Conservation (phyloP, 1,140 invertebrate genomes). For the Apis cerana region DNA sequence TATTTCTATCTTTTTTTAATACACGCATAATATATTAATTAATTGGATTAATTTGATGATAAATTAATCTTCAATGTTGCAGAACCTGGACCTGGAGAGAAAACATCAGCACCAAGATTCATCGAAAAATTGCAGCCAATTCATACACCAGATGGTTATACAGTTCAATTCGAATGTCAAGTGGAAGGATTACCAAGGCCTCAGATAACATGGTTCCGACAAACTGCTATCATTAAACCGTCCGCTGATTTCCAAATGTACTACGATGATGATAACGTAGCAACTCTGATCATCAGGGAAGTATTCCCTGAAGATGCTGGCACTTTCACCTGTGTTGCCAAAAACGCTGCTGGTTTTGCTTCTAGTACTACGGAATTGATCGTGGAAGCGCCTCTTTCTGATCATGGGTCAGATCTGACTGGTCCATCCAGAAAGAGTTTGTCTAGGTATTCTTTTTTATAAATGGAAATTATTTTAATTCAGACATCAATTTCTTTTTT, state of each 20-base stretch:
- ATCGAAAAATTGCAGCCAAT: slow-evolving; percentile 92
- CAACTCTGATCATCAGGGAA: slow-evolving; percentile 95
- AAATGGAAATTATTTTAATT: not conserved
- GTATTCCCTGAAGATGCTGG: slow-evolving; percentile 98
- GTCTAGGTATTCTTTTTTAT: slow-evolving; percentile 81
- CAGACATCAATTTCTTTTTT: not conserved
- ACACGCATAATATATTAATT: no score
- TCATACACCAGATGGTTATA: slow-evolving; percentile 91
- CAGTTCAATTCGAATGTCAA: slow-evolving; percentile 94
- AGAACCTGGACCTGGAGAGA: slow-evolving; percentile 91
- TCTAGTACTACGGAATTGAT: slow-evolving; percentile 94
- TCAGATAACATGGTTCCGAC: slow-evolving; percentile 96
- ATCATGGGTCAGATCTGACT: slow-evolving; percentile 93
- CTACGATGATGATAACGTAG: slow-evolving; percentile 95
- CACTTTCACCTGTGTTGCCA: slow-evolving; percentile 97
- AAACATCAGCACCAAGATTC: slow-evolving; percentile 90
- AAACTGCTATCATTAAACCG: slow-evolving; percentile 95
- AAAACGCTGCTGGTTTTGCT: slow-evolving; percentile 96
- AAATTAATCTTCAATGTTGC: slow-evolving; percentile 60
- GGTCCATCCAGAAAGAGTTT: slow-evolving; percentile 90
- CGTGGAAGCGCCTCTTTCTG: slow-evolving; percentile 92
- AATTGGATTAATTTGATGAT: no score
- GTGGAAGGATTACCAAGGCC: slow-evolving; percentile 94
- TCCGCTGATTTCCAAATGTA: slow-evolving; percentile 96
- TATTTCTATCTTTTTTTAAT: no score